A percentile compares a stretch with the other conserved stretches of the same genome.
These are phyloP conservation scores for Drosophila chauvacae DNA, from an alignment of 1,140 invertebrate genomes.

Conservation along the genomic window DNA sequence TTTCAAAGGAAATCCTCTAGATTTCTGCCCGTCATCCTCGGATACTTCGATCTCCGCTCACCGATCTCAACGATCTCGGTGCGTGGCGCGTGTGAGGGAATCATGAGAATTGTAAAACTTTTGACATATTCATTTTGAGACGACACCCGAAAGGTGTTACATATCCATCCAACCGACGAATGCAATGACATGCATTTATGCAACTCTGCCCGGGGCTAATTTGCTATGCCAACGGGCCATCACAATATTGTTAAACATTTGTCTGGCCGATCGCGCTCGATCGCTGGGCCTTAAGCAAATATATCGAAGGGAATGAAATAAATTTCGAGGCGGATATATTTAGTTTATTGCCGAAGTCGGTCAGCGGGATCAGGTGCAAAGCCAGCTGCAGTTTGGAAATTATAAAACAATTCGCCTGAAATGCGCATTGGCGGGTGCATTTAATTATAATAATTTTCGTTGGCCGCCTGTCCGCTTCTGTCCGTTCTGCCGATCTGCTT, in stretches of 20 bases:
- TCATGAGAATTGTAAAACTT: constrained; percentile 70
- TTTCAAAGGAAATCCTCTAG: constrained; percentile 64
- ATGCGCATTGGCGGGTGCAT: constrained; percentile 80
- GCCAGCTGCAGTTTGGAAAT: constrained; percentile 66
- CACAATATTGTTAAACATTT: constrained; percentile 82
- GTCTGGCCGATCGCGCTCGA: constrained; percentile 31
- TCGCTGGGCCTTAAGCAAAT: constrained; percentile 38
- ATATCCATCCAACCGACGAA: constrained; percentile 50
- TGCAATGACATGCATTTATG: constrained; percentile 82
- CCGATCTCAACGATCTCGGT: constrained; percentile 20
- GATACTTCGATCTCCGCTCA: constrained; percentile 30
- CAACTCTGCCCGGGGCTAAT: constrained; percentile 58
- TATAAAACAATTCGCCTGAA: constrained; percentile 81
- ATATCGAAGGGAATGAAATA: constrained; percentile 52
- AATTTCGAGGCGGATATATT: constrained; percentile 80
- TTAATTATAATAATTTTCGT: constrained; percentile 81
- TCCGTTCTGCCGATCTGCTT: constrained; percentile 5
- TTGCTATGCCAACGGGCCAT: constrained; percentile 74
- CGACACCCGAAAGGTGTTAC: constrained; percentile 75
- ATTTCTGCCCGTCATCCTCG: constrained; percentile 40
- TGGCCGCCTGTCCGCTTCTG: constrained; percentile 37
- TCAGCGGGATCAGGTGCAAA: constrained; percentile 58
- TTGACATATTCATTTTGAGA: constrained; percentile 80
- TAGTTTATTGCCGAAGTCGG: constrained; percentile 69
- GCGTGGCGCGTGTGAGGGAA: constrained; percentile 39